Evolutionary conservation across 2,888 invertebrate species (phyloP), one percentile per base, ranked within the genome.

Genomic region (Acronicta alni): DNA sequence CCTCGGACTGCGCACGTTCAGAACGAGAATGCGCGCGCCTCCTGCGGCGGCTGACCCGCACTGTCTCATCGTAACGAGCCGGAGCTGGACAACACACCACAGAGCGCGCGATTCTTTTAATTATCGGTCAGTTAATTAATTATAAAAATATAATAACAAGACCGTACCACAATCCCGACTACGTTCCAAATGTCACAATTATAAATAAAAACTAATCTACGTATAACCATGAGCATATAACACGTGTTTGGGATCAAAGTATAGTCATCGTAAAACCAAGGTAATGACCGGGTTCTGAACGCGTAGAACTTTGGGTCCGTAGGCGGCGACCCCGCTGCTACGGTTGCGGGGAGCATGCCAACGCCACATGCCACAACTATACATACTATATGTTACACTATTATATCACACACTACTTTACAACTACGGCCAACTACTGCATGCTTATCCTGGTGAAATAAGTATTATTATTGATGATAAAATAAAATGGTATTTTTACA

Each of bases 311-410:
- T 76, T 66, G 63, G 81, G 83, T 80, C 84, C 85, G 82, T 77
- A 75, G 77, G 86, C 89, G 84, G 83, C 84, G 82, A 78, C 82
- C 56, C 75, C 81, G 80, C 79, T 67, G 76, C 86, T 83, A 83
- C 87, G 81, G 83, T 83, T 88, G 90, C 90, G 86, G 92, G 86
- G 89, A 86, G 85, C 93, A 93, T 93, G 93, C 93, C 83, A 90
- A 89, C 91, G 92, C 93, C 85, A 86, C 93, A 92, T 92, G 90
- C 92, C 90, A 88, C 87, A 84, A 86, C 81, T 90, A 78, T 84
- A 43, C 43, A 88, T 82, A n/a, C n/a, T n/a, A n/a, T n/a, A 83
- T 79, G 47, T 82, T 81, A 82, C 82, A 84, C 80, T 75, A 79
- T 79, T 72, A 60, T 70, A 68, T 66, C 47, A 64, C 67, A 80